A percentile compares a stretch with the other conserved stretches of the same genome.
These are phyloP conservation scores for Trachelipus rathkii DNA, from an alignment of 1,140 invertebrate genomes.

Conservation along the genomic window DNA sequence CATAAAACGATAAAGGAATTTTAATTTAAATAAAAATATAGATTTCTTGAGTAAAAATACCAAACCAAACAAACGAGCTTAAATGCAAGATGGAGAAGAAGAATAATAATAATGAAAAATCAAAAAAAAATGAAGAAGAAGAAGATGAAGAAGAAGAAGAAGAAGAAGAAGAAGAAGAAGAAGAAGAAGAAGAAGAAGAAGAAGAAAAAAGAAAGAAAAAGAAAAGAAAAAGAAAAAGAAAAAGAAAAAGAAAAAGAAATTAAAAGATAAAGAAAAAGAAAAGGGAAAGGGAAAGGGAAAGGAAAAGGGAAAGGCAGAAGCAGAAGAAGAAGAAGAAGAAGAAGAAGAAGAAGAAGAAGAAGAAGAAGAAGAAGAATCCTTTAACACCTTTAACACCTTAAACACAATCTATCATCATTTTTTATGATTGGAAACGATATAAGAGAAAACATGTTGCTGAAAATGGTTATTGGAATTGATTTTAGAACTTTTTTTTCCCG, in stretches of 20 bases:
- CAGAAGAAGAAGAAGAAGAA: too few species aligned
- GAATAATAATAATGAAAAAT: slow-evolving; percentile 13
- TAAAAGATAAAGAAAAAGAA: neutral
- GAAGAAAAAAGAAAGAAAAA: neutral
- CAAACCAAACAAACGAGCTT: slow-evolving; percentile 11
- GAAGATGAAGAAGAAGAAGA: slow-evolving; percentile 5
- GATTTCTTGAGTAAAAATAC: neutral
- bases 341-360: neutral
- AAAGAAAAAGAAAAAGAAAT: slow-evolving; percentile 19
- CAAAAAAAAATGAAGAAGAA: too few species aligned
- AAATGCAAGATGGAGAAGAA: slow-evolving; percentile 3
- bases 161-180: neutral
- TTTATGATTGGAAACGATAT: too few species aligned
- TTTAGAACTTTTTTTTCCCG: too few species aligned
- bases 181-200: neutral
- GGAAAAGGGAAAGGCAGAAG: too few species aligned
- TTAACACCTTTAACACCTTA: too few species aligned
- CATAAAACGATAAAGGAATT: slow-evolving; percentile 5
- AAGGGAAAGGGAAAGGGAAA: too few species aligned
- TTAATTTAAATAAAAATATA: neutral
- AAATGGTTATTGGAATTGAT: too few species aligned
- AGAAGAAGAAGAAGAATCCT: neutral
- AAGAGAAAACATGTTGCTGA: too few species aligned
- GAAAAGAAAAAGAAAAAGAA: neutral
- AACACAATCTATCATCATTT: too few species aligned